phyloP scores from a whole-genome alignment of 1,140 invertebrate genomes.

The Aporrectodea caliginosa region DNA sequence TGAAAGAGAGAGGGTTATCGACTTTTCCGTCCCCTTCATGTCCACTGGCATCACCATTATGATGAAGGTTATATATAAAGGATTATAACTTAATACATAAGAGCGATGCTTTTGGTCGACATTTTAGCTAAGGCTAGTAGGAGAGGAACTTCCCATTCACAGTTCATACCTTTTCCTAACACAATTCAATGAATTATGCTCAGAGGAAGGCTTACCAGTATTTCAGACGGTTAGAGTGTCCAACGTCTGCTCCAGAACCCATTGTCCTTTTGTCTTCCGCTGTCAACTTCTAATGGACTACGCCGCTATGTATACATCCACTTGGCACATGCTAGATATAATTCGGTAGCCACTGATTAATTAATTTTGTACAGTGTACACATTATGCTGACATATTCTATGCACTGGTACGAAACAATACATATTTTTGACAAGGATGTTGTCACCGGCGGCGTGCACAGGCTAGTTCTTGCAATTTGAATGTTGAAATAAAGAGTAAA shows the following conservation, averaged over 20 bases:
- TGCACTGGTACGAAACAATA: background rate
- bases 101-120: too few species aligned
- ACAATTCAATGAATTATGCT: background rate
- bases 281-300: too few species aligned
- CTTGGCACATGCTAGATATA: too few species aligned
- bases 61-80: conserved; percentile 63
- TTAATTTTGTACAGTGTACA: too few species aligned
- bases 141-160: background rate
- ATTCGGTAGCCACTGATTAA: too few species aligned
- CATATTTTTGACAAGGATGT: background rate
- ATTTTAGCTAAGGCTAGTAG: too few species aligned
- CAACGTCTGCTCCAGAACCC: background rate
- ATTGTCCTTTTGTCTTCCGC: too few species aligned
- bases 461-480: too few species aligned
- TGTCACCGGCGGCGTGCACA: too few species aligned
- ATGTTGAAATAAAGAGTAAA: too few species aligned
- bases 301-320: too few species aligned
- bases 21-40: conserved; percentile 57
- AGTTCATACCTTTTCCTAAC: background rate
- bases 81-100: background rate
- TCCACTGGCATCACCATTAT: conserved; percentile 62
- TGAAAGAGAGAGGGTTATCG: conserved; percentile 49
- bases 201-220: background rate
- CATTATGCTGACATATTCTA: too few species aligned
- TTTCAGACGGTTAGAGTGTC: background rate